Conservation (phyloP, 2,113 vertebrate genomes). For the Hypocryptadius cinnamomeus region DNA sequence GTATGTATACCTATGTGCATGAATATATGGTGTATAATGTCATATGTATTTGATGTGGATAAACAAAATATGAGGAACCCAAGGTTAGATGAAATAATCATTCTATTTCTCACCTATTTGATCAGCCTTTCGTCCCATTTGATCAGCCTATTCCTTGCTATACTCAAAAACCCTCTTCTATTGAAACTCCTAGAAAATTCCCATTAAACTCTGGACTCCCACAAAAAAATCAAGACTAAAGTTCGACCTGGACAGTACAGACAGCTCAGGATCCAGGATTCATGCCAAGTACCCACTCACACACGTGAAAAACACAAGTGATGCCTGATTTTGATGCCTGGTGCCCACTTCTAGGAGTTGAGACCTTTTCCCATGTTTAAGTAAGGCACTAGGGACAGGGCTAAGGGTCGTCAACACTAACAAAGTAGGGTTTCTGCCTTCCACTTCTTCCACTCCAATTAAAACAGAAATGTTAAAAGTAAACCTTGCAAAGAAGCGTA, state of each 20-base stretch:
- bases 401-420: neutral
- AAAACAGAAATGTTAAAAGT: neutral
- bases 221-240: neutral
- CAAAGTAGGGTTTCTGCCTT: neutral
- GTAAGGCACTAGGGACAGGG: neutral
- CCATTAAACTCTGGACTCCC: neutral
- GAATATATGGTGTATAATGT: neutral
- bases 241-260: neutral
- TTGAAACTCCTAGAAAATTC: neutral
- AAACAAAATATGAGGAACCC: neutral
- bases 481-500: slow-evolving; percentile 81
- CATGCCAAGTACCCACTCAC: neutral
- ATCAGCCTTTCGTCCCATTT: neutral
- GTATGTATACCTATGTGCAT: neutral
- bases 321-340: neutral
- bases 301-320: neutral
- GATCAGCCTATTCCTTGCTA: neutral
- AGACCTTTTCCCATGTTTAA: neutral
- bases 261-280: neutral
- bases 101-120: neutral
- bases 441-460: neutral
- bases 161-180: neutral
- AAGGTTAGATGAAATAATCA: neutral
- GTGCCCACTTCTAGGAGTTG: neutral
- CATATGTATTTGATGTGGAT: neutral